These are phyloP conservation scores for Python bivittatus DNA, from an alignment of 2,113 vertebrate genomes.

Conservation along the genomic window DNA sequence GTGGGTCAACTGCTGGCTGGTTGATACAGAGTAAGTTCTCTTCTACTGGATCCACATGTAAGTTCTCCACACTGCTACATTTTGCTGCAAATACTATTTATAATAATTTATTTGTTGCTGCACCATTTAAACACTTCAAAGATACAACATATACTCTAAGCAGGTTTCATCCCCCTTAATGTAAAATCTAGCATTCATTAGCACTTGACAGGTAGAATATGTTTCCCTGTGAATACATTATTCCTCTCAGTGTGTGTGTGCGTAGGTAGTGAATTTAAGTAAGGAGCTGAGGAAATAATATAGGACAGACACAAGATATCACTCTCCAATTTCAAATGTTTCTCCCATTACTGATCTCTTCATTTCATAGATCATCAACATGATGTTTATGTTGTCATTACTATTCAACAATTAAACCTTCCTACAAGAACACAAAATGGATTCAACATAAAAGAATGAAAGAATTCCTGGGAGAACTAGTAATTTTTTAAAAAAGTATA, in stretches of 20 bases:
- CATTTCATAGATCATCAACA: not conserved
- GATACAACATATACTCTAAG: not conserved
- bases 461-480: not conserved
- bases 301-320: not conserved
- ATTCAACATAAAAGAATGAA: not conserved
- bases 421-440: not conserved
- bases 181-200: slow-evolving; percentile 49
- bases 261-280: slow-evolving; percentile 36
- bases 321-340: slow-evolving; percentile 18
- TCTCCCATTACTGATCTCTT: not conserved
- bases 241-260: slow-evolving; percentile 29
- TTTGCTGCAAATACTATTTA: not conserved
- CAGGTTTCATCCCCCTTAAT: slow-evolving; percentile 21
- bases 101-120: not conserved
- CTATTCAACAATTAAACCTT: not conserved
- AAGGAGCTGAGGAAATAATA: slow-evolving; percentile 2
- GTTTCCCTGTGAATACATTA: slow-evolving; percentile 41
- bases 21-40: not conserved
- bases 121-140: not conserved
- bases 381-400: not conserved
- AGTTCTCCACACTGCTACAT: not conserved
- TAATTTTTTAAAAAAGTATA: not conserved
- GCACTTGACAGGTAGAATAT: slow-evolving; percentile 46
- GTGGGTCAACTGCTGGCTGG: not conserved
- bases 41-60: no score